phyloP scores from a whole-genome alignment of 2,888 invertebrate genomes.

The Seira sanloemensis region DNA sequence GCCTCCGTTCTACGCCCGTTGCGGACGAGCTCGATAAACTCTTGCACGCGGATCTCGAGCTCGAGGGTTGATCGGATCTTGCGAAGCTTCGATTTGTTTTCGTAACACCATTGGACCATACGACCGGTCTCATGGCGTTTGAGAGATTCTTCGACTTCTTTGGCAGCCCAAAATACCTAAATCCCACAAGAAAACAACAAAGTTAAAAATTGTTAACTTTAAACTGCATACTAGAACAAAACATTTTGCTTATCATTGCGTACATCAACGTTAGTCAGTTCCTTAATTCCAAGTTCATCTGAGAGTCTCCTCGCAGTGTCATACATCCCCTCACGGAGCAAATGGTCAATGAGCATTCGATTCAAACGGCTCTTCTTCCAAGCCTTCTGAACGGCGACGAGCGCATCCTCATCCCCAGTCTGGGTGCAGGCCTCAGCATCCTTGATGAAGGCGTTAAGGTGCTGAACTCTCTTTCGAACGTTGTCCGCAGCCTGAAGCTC shows the following conservation, averaged over 20 bases:
- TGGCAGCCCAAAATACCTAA: slow-evolving; percentile 77
- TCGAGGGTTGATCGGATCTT: slow-evolving; percentile 97
- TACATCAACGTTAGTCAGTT: slow-evolving; percentile 89
- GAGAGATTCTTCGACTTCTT: slow-evolving; percentile 87
- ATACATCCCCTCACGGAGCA: slow-evolving; percentile 95
- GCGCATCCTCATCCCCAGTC: slow-evolving; percentile 60
- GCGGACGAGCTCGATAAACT: slow-evolving; percentile 96
- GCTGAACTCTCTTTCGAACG: slow-evolving; percentile 94
- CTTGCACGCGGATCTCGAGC: slow-evolving; percentile 90
- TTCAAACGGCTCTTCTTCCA: slow-evolving; percentile 93
- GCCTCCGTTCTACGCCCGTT: slow-evolving; percentile 91
- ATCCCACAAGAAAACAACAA: slow-evolving; percentile 1
- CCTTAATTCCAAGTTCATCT: slow-evolving; percentile 86
- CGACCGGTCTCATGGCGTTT: slow-evolving; percentile 88
- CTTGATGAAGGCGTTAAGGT: slow-evolving; percentile 84
- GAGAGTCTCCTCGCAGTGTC: slow-evolving; percentile 93
- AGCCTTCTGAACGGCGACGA: slow-evolving; percentile 79
- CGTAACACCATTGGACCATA: slow-evolving; percentile 96
- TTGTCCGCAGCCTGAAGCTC: slow-evolving; percentile 93
- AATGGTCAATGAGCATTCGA: slow-evolving; percentile 97
- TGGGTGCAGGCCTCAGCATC: slow-evolving; percentile 76
- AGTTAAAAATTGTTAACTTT: background rate
- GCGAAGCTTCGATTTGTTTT: slow-evolving; percentile 80
- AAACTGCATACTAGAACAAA: background rate
- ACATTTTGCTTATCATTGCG: slow-evolving; percentile 15